Evolutionary conservation across 2,797 vertebrate species (phyloP).

Genomic region (Ibycter americanus): DNA sequence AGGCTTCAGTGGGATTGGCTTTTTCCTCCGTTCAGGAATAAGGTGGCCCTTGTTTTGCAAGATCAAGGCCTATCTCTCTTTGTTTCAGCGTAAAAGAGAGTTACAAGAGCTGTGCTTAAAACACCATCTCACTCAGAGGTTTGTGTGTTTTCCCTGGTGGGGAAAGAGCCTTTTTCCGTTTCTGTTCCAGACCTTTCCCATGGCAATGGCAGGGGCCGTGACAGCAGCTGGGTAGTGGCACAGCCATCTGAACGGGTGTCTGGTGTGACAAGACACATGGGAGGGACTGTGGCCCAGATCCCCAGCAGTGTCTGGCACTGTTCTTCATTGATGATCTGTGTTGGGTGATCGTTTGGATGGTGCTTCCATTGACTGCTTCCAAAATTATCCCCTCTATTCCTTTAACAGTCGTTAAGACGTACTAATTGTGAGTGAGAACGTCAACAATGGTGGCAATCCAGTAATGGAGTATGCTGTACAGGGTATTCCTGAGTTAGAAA

Average conservation of each 20-base stretch:
- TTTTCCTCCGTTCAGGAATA: background rate
- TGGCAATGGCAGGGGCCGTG: background rate
- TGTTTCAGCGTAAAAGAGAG: background rate
- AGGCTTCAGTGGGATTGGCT: background rate
- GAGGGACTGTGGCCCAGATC: background rate
- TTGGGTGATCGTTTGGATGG: background rate
- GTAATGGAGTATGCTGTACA: fast-evolving
- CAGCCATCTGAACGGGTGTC: background rate
- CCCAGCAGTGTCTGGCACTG: background rate
- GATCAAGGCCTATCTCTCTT: background rate
- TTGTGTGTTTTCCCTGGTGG: background rate
- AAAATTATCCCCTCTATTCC: background rate
- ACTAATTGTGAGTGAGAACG: background rate
- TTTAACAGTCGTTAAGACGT: background rate
- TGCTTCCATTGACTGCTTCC: background rate
- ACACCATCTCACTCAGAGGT: background rate
- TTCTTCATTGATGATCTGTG: background rate
- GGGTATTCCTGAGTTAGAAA: background rate
- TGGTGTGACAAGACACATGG: background rate
- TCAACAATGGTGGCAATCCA: background rate
- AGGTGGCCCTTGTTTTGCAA: background rate
- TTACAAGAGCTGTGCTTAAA: background rate
- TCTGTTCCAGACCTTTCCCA: background rate
- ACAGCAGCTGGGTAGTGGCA: background rate
- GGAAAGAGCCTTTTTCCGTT: background rate